Percentiles rank a stretch among this genome's conserved stretches.
These are phyloP conservation scores for Tenrec ecaudatus DNA, from an alignment of 2,113 vertebrate species.

Conservation along the genomic window DNA sequence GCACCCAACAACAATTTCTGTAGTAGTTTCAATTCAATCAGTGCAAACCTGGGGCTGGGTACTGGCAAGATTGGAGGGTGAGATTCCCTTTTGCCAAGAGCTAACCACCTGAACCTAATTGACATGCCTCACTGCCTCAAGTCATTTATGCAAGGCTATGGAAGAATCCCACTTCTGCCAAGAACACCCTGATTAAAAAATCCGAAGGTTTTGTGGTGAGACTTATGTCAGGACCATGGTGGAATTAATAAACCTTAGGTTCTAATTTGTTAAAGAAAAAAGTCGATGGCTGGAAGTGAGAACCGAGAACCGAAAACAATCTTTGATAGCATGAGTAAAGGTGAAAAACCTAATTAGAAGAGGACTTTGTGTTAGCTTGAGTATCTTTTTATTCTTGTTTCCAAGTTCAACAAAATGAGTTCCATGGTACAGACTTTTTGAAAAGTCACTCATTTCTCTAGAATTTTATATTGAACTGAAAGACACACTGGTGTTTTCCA, in stretches of 20 bases:
- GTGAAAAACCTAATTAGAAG: neutral
- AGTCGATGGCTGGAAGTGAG: neutral
- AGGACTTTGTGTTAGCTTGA: neutral
- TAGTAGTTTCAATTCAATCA: neutral
- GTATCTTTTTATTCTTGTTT: neutral
- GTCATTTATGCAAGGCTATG: neutral
- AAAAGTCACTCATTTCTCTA: neutral
- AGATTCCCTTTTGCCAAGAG: neutral
- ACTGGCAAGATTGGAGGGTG: neutral
- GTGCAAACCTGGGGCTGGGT: too few relatives aligned
- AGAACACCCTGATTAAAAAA: slow-evolving; percentile 60
- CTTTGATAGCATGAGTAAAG: neutral
- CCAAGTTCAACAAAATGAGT: neutral
- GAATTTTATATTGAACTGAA: neutral
- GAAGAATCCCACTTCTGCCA: neutral
- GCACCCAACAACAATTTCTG: neutral
- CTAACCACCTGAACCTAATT: neutral
- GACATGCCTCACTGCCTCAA: neutral
- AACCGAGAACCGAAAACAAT: slow-evolving; percentile 38
- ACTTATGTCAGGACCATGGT: slow-evolving; percentile 53
- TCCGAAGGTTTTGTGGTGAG: slow-evolving; percentile 23
- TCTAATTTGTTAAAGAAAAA: slow-evolving; percentile 59
- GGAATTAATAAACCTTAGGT: slow-evolving; percentile 43
- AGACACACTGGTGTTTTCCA: neutral
- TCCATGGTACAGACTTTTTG: neutral